These are phyloP conservation scores for Sebastes diploproa DNA, from an alignment of 2,797 vertebrate genomes.

Conservation along the genomic window DNA sequence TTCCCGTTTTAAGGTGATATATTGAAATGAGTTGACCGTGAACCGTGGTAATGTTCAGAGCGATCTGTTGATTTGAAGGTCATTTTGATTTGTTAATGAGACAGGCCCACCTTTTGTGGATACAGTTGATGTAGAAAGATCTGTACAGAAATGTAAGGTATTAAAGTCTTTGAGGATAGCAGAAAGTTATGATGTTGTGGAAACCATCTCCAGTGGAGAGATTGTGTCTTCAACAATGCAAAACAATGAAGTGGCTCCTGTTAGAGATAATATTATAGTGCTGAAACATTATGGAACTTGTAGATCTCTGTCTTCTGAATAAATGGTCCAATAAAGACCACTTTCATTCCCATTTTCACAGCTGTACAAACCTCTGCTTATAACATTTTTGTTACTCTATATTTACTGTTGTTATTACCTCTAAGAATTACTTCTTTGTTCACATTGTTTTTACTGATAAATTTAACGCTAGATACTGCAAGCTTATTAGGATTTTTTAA, in stretches of 20 bases:
- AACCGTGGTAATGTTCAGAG: not conserved
- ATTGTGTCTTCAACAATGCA: conserved; percentile 12
- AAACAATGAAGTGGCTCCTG: conserved; percentile 24
- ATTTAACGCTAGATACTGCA: conserved; percentile 56
- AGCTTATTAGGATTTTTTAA: conserved; percentile 73
- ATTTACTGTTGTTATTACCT: conserved; percentile 54
- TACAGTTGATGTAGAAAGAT: not conserved
- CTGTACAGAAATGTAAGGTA: conserved; percentile 20
- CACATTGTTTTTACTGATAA: conserved; percentile 63
- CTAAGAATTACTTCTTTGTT: conserved; percentile 46
- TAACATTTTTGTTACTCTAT: conserved; percentile 38
- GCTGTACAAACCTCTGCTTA: conserved; percentile 73
- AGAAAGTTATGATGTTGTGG: not conserved
- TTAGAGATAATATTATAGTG: conserved; percentile 6
- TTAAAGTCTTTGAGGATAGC: conserved; percentile 21
- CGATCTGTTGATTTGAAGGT: conserved; percentile 7
- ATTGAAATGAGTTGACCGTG: not conserved
- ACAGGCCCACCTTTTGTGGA: conserved; percentile 8
- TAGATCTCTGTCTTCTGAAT: conserved; percentile 41
- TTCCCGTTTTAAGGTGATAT: conserved; percentile 1
- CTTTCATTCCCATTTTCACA: conserved; percentile 48
- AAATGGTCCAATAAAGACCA: conserved; percentile 32
- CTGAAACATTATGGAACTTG: conserved; percentile 27
- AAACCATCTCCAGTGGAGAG: not conserved
- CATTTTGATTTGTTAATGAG: conserved; percentile 12